Evolutionary conservation across 2,888 invertebrate species (phyloP).

Genomic region (Caenorhabditis japonica): DNA sequence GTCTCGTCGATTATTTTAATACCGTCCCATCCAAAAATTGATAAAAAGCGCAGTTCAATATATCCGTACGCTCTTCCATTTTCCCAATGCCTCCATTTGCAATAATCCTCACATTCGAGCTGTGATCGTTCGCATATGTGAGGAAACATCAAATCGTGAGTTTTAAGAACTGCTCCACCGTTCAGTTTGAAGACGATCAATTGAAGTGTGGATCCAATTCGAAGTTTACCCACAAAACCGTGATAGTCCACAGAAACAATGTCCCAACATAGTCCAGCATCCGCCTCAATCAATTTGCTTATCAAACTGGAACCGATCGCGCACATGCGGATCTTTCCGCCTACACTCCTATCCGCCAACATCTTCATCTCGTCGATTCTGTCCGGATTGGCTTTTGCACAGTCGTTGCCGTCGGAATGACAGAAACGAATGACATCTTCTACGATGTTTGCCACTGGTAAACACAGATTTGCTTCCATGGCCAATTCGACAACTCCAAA

Average conservation of each 20-base stretch:
- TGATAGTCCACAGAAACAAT: constrained; percentile 29
- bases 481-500: constrained; percentile 11
- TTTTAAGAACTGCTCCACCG: constrained; percentile 5
- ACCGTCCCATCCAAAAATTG: constrained; percentile 31
- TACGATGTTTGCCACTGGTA: constrained; percentile 1
- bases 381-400: constrained; percentile 7
- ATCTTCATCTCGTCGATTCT: constrained; percentile 8
- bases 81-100: constrained; percentile 34
- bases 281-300: constrained; percentile 5
- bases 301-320: constrained; percentile 24
- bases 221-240: constrained; percentile 31
- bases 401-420: constrained; percentile 11
- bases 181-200: constrained; percentile 5
- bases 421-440: constrained; percentile 16
- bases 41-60: constrained; percentile 7
- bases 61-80: constrained; percentile 42
- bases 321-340: constrained; percentile 29
- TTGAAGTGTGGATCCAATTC: constrained; percentile 13
- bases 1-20: constrained; percentile 22
- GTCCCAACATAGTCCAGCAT: constrained; percentile 27
- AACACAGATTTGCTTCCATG: constrained; percentile 13
- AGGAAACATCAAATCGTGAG: constrained; percentile 15
- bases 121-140: constrained; percentile 32
- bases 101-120: constrained; percentile 52
- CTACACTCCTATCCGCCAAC: constrained; percentile 15